Evolutionary conservation across 1,140 invertebrate species (phyloP), one percentile per base, ranked within the genome.

Genomic region (Megalonaias nervosa): DNA sequence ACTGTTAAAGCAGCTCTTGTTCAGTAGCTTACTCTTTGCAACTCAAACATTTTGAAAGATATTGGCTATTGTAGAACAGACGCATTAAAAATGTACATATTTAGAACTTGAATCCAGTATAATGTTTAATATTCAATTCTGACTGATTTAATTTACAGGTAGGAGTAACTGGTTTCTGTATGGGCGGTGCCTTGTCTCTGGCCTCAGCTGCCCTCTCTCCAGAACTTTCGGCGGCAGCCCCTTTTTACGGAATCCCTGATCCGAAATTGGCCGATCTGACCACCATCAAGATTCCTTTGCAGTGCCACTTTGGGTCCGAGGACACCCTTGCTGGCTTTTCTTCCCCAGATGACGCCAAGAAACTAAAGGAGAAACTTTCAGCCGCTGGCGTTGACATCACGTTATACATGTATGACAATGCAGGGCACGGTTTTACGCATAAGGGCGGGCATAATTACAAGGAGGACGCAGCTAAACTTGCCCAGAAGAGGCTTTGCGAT

Each of bases 141-240:
- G 9, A 48, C 38, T 11, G 38, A 62, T 58, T 69, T 16, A 38
- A 13, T 67, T 72, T 77, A 21, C 75, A 87, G 75, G 83, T 89
- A 26, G 87, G 86, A 6, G 86, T 88, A 55, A 86, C 84, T 13
- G 87, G 87, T 14, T 89, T 89, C 80, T 89, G 87, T 71, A 89
- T 89, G 87, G 87, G 87, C 26, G 87, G 87, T 15, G 87, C 87
- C 15, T 73, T 89, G 48, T 67, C 79, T 16, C 74, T 89, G 66
- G 86, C 85, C n/a, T 73, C 84, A 6, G 86, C 86, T 2, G 86
- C 77, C 4, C 64, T 81, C 0, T 77, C 87, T 15, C 72, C 73
- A 59, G 85, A 85, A 16, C 71, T 88, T 14, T 83, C 79, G 23
- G 85, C 87, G 12, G 82, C 85, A 60, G 84, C 79, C 17, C 87